Conservation (phyloP, 2,113 vertebrate genomes). For the Vulpes lagopus region DNA sequence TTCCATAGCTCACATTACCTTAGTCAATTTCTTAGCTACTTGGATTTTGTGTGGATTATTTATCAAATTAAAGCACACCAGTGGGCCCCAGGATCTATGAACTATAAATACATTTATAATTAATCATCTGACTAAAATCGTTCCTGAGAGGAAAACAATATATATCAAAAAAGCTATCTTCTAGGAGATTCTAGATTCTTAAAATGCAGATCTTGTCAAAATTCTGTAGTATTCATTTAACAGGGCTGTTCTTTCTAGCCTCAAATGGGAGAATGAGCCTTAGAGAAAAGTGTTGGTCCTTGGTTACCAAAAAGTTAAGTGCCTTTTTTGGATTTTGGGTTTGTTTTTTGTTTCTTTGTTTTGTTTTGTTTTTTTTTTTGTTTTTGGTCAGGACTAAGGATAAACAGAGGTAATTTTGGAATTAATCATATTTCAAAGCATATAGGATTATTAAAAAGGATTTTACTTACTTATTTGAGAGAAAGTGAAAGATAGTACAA, state of each 20-base stretch:
- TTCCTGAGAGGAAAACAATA: neutral
- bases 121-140: conserved; percentile 8
- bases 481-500: neutral
- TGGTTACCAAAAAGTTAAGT: neutral
- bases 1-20: conserved; percentile 35
- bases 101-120: conserved; percentile 45
- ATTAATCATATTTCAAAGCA: conserved; percentile 26
- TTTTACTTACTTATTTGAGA: neutral
- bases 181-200: neutral
- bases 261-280: neutral
- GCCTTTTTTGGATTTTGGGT: neutral
- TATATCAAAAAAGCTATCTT: neutral
- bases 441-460: neutral
- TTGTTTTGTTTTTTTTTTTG: neutral
- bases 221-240: neutral
- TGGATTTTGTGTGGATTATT: conserved; percentile 51
- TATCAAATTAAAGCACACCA: conserved; percentile 60
- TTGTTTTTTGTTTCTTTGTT: neutral
- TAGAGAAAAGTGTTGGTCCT: neutral
- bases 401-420: neutral
- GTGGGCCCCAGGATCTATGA: neutral
- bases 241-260: neutral
- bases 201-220: conserved; percentile 36
- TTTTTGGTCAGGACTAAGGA: conserved; percentile 23
- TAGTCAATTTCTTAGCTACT: conserved; percentile 47